Evolutionary conservation across 2,888 invertebrate species (phyloP).

Genomic region (Cordylochernes scorpioides): DNA sequence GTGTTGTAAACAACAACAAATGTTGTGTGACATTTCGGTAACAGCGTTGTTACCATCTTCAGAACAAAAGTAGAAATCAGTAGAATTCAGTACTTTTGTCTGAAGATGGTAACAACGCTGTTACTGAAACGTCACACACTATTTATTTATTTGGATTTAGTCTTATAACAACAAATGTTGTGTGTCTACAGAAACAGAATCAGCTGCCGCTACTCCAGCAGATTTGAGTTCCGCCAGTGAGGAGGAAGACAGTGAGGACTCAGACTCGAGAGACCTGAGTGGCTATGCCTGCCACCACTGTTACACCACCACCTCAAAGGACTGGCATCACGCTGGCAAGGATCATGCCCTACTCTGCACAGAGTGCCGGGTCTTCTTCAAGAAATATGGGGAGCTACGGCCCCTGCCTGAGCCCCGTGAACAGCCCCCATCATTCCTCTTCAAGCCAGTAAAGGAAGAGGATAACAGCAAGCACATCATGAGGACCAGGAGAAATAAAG

Average conservation of each 20-base stretch:
- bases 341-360: constrained; percentile 41
- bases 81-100: no score
- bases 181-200: no score
- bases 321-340: constrained; percentile 44
- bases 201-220: constrained; percentile 24
- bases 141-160: no score
- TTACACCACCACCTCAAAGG: constrained; percentile 38
- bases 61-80: no score
- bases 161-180: no score
- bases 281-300: constrained; percentile 44
- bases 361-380: constrained; percentile 44
- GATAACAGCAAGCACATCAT: constrained; percentile 19
- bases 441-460: constrained; percentile 24
- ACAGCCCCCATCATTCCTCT: constrained; percentile 23
- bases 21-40: no score
- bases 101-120: no score
- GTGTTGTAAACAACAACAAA: no score
- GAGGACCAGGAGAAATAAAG: constrained; percentile 22
- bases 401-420: constrained; percentile 22
- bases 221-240: constrained; percentile 35
- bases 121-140: no score
- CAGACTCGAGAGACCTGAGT: constrained; percentile 59
- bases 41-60: no score
- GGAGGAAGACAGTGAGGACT: constrained; percentile 70
- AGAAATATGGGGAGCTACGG: constrained; percentile 43